Conservation (phyloP, 2,797 vertebrate genomes). For the Poeciliopsis presidionis region DNA sequence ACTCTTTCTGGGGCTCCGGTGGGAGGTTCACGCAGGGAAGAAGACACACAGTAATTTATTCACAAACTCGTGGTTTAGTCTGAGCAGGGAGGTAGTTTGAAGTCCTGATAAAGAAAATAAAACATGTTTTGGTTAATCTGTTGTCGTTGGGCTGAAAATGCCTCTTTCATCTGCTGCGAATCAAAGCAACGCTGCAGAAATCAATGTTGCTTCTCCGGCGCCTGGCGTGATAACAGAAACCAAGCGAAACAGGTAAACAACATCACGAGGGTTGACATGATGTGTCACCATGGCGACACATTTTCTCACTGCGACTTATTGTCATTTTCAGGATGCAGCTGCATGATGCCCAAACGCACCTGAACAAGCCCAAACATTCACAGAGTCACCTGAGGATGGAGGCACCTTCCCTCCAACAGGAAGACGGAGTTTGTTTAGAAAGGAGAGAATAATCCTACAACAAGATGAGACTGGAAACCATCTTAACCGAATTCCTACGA, state of each 20-base stretch:
- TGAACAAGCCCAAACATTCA: slow-evolving; percentile 28
- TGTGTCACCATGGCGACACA: slow-evolving; percentile 70
- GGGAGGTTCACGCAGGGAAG: slow-evolving; percentile 63
- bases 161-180: neutral
- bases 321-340: slow-evolving; percentile 39
- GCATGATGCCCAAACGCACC: slow-evolving; percentile 44
- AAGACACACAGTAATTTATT: slow-evolving; percentile 55
- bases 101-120: neutral
- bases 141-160: slow-evolving; percentile 7
- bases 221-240: slow-evolving; percentile 23
- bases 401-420: neutral
- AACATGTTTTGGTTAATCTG: neutral
- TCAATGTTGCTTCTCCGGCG: neutral
- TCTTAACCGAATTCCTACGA: neutral
- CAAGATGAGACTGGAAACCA: neutral
- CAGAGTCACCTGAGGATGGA: neutral
- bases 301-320: slow-evolving; percentile 50
- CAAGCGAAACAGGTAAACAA: slow-evolving; percentile 48
- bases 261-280: slow-evolving; percentile 44
- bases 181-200: slow-evolving; percentile 8
- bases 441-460: neutral
- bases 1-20: slow-evolving; percentile 55
- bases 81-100: neutral
- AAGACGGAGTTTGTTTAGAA: no score
- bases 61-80: slow-evolving; percentile 30